Evolutionary conservation across 2,113 vertebrate genomes (phyloP), one percentile per base, ranked within the genome.

Genomic region (Phainopepla nitens): DNA sequence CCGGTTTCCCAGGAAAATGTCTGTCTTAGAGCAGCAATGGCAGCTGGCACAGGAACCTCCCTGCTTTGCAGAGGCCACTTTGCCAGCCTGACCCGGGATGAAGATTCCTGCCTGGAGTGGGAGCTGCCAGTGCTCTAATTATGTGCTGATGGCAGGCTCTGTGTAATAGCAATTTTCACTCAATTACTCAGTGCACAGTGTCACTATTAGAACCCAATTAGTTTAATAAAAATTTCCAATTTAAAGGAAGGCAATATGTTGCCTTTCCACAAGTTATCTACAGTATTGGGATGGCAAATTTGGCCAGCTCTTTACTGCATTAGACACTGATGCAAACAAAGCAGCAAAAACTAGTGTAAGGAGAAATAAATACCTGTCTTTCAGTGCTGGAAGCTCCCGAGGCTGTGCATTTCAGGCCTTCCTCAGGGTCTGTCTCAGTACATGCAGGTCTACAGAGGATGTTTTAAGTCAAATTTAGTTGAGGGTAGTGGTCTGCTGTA

Each of bases 151-250:
- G 77, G 90, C 91, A 93, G 64, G 42, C 73, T 65, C 84, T 58
- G 77, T 53, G 25, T 42, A 93, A 85, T 21, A 80, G 94, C 92
- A 89, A 89, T 95, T 93, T 77, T 82, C 91, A 89, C 64, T 96
- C 96, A 90, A 73, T 97, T 95, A 93, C 86, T 87, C 68, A 65
- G 64, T 78, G 94, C 96, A 82, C 49, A 54, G 80, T 88, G 93
- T 83, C 95, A 93, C 82, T 86, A 36, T 81, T 92, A 94, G 73
- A 94, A 83, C 64, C 57, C 88, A 93, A 87, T 93, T 95, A 94
- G 91, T 96, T 96, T 83, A 29, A 70, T 95, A 90, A 94, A 96
- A 29, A 53, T 56, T 95, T 96, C 81, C 87, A 79, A 72, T 94
- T 93, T 93, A 85, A 85, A 91, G 88, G 82, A 80, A 89, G 44